phyloP scores from a whole-genome alignment of 2,888 invertebrate species.

The Caenorhabditis sp. region DNA sequence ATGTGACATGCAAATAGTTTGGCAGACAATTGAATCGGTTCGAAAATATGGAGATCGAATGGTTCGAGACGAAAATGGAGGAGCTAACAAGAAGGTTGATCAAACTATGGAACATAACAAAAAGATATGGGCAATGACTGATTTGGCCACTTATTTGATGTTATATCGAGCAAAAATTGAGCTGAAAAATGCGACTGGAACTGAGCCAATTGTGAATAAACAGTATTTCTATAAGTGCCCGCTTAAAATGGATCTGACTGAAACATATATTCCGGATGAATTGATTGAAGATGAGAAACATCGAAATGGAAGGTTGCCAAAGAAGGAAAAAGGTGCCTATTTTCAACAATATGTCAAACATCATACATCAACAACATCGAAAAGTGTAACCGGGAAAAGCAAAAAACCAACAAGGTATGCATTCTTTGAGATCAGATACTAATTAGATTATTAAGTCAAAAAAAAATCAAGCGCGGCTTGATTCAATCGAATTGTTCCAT shows the following conservation, averaged over 20 bases:
- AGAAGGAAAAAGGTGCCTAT: slow-evolving; percentile 3
- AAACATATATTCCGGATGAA: slow-evolving; percentile 38
- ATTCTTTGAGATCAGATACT: too few species aligned
- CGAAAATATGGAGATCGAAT: slow-evolving; percentile 28
- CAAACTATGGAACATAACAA: slow-evolving; percentile 22
- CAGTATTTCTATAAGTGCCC: slow-evolving; percentile 26
- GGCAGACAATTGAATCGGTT: slow-evolving; percentile 26
- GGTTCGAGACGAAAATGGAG: background rate
- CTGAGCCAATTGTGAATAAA: slow-evolving; percentile 11
- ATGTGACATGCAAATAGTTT: slow-evolving; percentile 36
- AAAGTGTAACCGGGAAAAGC: background rate
- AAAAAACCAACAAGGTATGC: slow-evolving; percentile 7
- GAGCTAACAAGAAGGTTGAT: background rate
- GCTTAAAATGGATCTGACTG: slow-evolving; percentile 18
- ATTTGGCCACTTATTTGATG: slow-evolving; percentile 46
- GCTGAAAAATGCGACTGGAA: slow-evolving; percentile 15
- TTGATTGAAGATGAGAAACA: slow-evolving; percentile 40
- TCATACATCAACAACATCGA: slow-evolving; percentile 3
- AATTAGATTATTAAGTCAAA: too few species aligned
- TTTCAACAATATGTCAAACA: background rate
- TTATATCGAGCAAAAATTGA: slow-evolving; percentile 43
- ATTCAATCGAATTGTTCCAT: too few species aligned
- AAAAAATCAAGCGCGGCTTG: too few species aligned
- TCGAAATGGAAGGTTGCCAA: slow-evolving; percentile 35
- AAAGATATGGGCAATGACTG: slow-evolving; percentile 53